Base-by-base conservation (phyloP, 2,797 vertebrate genomes). In the Hirundo rustica region DNA sequence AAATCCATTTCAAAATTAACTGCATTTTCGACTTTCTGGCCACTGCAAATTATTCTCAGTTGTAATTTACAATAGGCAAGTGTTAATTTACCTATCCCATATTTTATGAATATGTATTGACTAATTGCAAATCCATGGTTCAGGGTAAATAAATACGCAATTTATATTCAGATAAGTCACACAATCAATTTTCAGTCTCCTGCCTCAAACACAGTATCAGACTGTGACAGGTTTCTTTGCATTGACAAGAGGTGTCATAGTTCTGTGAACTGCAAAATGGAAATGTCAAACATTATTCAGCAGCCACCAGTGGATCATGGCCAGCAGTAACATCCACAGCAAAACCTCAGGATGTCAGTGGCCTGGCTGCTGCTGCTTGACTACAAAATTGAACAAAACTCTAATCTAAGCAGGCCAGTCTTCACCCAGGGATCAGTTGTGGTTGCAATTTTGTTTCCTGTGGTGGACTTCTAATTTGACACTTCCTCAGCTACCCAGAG, bases 101-200 rank as follows among this genome's bases (percentile, higher is more conserved):
- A 94, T 96, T 97, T 97, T 96, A 96, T 92, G 84, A 96, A 95
- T 95, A 97, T 92, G 83, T 96, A 96, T 94, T 89, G 75, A 97
- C 90, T 96, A 97, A 96, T 96, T 89, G 76, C 81, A 95, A 70
- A 30, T 55, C 84, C 86, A 87, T 29, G 68, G 79, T 79, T 88
- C 16, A 3, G 50, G 67, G 42, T 87, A 96, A 96, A 97, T 96
- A 96, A 97, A 96, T 91, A 71, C 0, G 1, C 85, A n/a, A 94
- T 89, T 96, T 96, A 95, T 94, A 96, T 75, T 94, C 95, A 85
- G 23, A 54, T 84, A 94, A 96, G 82, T 70, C 86, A 91, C 53
- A 92, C 88, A 91, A 95, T 96, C 96, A 94, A 95, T 95, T 96
- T 96, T 93, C 89, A 77, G 95, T 96, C 93, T 93, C 71, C 90